A percentile compares a stretch with the other conserved stretches of the same genome.
These are phyloP conservation scores for Arnoldichthys spilopterus DNA, from an alignment of 2,797 vertebrate species.

Conservation along the genomic window DNA sequence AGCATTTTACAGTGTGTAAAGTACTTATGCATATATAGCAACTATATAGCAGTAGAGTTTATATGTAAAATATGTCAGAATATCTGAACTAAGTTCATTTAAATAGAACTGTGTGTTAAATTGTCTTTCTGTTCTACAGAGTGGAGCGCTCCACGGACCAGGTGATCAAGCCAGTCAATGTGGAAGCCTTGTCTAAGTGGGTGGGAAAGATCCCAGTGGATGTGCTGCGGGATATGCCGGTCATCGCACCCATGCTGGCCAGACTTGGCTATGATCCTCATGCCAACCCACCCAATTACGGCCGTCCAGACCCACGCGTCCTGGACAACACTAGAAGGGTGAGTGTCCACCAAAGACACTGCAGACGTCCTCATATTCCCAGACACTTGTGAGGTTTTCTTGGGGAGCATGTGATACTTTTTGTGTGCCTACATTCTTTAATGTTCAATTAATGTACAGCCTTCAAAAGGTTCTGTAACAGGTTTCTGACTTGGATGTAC, in stretches of 20 bases:
- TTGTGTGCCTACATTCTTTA: no score
- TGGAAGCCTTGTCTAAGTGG: slow-evolving; percentile 97
- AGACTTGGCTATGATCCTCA: slow-evolving; percentile 94
- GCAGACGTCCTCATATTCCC: neutral
- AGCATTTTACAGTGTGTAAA: no score
- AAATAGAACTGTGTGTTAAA: neutral
- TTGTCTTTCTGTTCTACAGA: slow-evolving; percentile 70
- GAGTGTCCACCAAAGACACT: slow-evolving; percentile 65
- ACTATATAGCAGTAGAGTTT: no score
- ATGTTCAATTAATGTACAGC: neutral
- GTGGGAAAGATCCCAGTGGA: slow-evolving; percentile 95
- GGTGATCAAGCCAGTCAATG: slow-evolving; percentile 96
- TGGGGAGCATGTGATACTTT: neutral
- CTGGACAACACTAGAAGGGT: slow-evolving; percentile 97
- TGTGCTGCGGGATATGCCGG: slow-evolving; percentile 92
- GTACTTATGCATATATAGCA: no score
- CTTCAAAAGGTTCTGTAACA: neutral
- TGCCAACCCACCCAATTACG: slow-evolving; percentile 95
- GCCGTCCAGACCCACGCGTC: slow-evolving; percentile 91
- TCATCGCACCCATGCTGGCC: slow-evolving; percentile 94
- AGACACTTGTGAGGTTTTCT: neutral
- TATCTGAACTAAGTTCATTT: neutral
- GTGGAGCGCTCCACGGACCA: slow-evolving; percentile 98
- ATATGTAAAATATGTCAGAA: no score
- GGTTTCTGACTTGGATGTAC: neutral